A percentile compares a stretch with the other conserved stretches of the same genome.
These are phyloP conservation scores for Thalassarche chlororhynchos DNA, from an alignment of 2,113 vertebrate genomes.

Conservation along the genomic window DNA sequence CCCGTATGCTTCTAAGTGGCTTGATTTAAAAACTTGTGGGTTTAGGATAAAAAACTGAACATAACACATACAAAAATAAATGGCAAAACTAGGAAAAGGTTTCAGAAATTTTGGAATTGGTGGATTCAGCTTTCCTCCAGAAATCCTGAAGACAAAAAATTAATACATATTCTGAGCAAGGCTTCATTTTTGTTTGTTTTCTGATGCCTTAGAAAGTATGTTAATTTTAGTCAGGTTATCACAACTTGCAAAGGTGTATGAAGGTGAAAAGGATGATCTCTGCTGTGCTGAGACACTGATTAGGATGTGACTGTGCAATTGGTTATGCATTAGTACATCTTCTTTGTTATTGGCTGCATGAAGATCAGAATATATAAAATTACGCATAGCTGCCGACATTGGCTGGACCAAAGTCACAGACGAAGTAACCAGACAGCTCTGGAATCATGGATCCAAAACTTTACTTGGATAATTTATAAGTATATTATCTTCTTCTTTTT, in stretches of 20 bases:
- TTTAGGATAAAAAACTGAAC: background rate
- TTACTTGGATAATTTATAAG: background rate
- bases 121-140: background rate
- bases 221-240: background rate
- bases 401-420: background rate
- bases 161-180: background rate
- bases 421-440: background rate
- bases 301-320: background rate
- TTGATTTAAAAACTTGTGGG: background rate
- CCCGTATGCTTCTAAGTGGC: background rate
- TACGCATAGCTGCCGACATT: background rate
- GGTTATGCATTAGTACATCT: background rate
- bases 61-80: background rate
- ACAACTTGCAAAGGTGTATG: background rate
- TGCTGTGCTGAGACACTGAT: background rate
- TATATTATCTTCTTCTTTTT: background rate
- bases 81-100: background rate
- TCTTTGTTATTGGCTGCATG: accelerated
- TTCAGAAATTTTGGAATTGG: background rate
- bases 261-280: background rate
- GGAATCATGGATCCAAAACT: background rate
- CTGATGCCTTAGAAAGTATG: background rate
- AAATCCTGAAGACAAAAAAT: background rate
- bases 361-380: background rate
- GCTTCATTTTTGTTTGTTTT: background rate